Evolutionary conservation across 2,888 invertebrate genomes (phyloP).

Genomic region (Willowsia nigromaculata): DNA sequence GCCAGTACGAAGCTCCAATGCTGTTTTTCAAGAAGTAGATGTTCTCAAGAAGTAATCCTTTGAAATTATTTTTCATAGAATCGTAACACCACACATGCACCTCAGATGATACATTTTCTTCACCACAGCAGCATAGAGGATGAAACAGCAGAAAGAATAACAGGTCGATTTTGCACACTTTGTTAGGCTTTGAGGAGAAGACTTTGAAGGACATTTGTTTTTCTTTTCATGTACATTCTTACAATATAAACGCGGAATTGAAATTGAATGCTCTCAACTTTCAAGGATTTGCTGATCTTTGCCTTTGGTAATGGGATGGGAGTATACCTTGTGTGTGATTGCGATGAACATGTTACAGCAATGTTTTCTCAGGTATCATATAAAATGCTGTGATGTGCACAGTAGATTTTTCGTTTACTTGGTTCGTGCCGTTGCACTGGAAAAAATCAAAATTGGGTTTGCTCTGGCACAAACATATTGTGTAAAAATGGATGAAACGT

Average conservation of each 20-base stretch:
- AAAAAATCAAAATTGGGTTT: conserved; percentile 24
- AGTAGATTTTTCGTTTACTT: background rate
- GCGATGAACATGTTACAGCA: conserved; percentile 26
- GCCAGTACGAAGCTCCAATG: no score
- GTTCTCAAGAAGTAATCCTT: no score
- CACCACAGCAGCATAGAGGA: no score
- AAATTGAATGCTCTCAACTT: background rate
- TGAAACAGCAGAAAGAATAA: background rate
- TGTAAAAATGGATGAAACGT: conserved; percentile 8
- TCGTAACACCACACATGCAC: no score
- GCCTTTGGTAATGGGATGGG: conserved; percentile 53
- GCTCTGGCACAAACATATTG: background rate
- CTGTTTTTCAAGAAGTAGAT: no score
- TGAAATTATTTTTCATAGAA: no score
- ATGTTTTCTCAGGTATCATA: conserved; percentile 5
- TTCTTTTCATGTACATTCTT: background rate
- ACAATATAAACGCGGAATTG: no score
- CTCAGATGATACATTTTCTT: no score
- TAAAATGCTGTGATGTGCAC: background rate
- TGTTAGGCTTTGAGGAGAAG: background rate
- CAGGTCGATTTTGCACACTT: background rate
- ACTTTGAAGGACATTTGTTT: background rate
- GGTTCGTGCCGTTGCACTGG: background rate
- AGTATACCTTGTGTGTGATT: conserved; percentile 48
- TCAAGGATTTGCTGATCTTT: conserved; percentile 57